Base-by-base conservation (phyloP, 2,797 vertebrate species). In the Dermochelys coriacea region DNA sequence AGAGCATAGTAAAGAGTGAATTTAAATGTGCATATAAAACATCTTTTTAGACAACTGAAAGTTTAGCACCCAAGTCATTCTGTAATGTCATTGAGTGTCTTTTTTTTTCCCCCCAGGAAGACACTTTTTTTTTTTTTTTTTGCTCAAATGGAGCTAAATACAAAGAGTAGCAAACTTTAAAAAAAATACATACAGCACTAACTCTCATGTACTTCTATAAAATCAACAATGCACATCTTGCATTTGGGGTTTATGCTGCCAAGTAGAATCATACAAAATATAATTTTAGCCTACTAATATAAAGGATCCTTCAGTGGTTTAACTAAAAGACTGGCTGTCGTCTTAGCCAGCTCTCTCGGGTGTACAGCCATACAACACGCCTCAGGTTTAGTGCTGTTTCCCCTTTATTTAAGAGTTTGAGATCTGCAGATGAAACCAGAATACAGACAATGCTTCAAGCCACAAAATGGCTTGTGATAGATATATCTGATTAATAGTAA, bases 41-140 rank as follows among this genome's bases (percentile, higher is more conserved):
- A n/a, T 37, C 75, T 74, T 61, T 80, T 89, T 82, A 87, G 82
- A 92, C 84, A 86, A 84, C 85, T 89, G 91, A 90, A 93, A 92
- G 80, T 79, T 75, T 85, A 95, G 90, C 87, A 95, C 91, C 82
- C 95, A 90, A 93, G n/a, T 96, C 93, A 97, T 97, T 93, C 93
- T 64, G 55, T 94, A 45, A 93, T 95, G 80, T 95, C 90, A 86
- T 19, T 93, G 90, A 96, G 93, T 5, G 5, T 94, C 37, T 21
- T 89, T 94, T 95, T 82, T 85, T 94, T 95, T 82, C 85, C 12
- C 8, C 71, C 29, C 29, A 87, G 93, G 94, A 97, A 97, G 93
- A 96, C 87, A 54, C 54, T 57, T 12, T 57, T 29, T 61, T 91
- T 90, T 12, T 50, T 59, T 59, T 34, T 61, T 34, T n/a, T 21